These are phyloP conservation scores for Tipula vernalis DNA, from an alignment of 2,888 invertebrate genomes.

Conservation along the genomic window DNA sequence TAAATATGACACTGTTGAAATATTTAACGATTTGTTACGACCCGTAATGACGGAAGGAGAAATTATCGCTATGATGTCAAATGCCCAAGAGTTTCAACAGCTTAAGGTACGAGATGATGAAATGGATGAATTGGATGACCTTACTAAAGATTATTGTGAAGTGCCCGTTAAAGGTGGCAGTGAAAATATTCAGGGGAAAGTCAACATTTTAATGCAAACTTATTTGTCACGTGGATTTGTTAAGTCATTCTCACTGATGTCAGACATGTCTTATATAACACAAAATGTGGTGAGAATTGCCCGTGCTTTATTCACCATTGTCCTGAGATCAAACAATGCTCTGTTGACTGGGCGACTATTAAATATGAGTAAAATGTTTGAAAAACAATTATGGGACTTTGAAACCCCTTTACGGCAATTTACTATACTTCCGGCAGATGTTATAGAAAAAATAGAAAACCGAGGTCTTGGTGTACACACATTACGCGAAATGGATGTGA, in stretches of 20 bases:
- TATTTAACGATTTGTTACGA: constrained; percentile 72
- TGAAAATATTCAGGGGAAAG: constrained; percentile 88
- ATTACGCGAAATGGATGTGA: constrained; percentile 73
- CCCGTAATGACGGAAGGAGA: constrained; percentile 76
- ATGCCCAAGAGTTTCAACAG: constrained; percentile 90
- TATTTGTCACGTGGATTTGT: constrained; percentile 73
- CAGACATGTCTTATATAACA: constrained; percentile 33
- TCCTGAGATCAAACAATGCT: constrained; percentile 79
- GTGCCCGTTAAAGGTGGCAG: constrained; percentile 67
- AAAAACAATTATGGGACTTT: constrained; percentile 80
- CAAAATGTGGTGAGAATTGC: constrained; percentile 86
- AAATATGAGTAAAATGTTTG: constrained; percentile 83
- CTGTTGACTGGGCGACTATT: constrained; percentile 77
- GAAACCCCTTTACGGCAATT: constrained; percentile 81
- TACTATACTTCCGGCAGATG: constrained; percentile 58
- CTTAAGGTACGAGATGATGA: constrained; percentile 95
- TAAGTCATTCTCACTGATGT: constrained; percentile 38
- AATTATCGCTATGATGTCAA: constrained; percentile 80
- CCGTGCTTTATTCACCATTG: constrained; percentile 88
- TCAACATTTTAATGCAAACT: constrained; percentile 86
- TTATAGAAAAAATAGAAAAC: constrained; percentile 70
- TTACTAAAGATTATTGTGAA: constrained; percentile 61
- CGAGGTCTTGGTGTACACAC: constrained; percentile 61
- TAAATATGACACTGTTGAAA: constrained; percentile 87
- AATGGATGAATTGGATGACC: constrained; percentile 71